phyloP scores from a whole-genome alignment of 2,888 invertebrate genomes.

The Ectemnius continuus region DNA sequence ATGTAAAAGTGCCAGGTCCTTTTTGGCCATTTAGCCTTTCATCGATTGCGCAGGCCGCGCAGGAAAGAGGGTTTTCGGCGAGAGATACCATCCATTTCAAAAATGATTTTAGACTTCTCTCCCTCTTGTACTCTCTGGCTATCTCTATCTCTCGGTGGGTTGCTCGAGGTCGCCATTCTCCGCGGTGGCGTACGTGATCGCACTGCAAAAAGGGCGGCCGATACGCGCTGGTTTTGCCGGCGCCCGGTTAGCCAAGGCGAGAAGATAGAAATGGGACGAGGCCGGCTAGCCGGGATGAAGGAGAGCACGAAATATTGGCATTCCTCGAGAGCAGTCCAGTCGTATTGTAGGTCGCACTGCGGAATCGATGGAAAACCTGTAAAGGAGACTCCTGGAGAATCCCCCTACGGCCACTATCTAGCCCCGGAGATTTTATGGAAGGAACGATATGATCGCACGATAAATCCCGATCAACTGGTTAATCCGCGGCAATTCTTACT shows the following conservation, averaged over 20 bases:
- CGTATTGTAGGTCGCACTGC: constrained; percentile 21
- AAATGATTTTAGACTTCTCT: constrained; percentile 66
- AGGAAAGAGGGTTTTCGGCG: constrained; percentile 28
- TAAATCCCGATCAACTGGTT: constrained; percentile 29
- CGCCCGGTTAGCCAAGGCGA: constrained; percentile 17
- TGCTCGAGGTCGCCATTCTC: constrained; percentile 28
- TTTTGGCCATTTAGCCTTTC: constrained; percentile 62
- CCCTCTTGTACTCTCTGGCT: background rate
- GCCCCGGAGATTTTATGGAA: background rate
- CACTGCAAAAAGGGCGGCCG: constrained; percentile 50
- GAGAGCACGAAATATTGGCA: constrained; percentile 64
- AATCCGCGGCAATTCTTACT: constrained; percentile 30
- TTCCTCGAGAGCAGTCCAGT: constrained; percentile 52
- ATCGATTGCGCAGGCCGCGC: constrained; percentile 52
- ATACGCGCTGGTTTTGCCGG: constrained; percentile 6
- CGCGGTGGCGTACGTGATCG: constrained; percentile 58
- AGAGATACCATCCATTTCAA: constrained; percentile 62
- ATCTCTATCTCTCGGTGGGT: background rate
- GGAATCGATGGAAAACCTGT: constrained; percentile 23
- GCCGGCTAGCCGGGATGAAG: constrained; percentile 28
- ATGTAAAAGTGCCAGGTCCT: constrained; percentile 56
- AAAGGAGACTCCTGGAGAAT: constrained; percentile 9
- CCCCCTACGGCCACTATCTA: background rate
- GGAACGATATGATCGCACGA: constrained; percentile 1
- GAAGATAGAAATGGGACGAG: constrained; percentile 15